Evolutionary conservation across 2,797 vertebrate species (phyloP), one percentile per base, ranked within the genome.

Genomic region (Acridotheres tristis): DNA sequence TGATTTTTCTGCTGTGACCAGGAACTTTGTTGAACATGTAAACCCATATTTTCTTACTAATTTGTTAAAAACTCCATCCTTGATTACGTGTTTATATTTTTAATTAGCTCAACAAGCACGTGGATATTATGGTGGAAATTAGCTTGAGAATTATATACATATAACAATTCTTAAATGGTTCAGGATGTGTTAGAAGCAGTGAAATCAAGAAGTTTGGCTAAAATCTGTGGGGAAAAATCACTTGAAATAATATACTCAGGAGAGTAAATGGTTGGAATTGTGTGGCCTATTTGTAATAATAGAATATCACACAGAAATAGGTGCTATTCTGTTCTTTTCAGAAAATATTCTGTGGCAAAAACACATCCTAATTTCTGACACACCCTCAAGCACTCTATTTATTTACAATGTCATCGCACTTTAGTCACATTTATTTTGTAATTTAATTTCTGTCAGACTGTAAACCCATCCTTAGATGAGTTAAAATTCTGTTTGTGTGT

Each of bases 21-120:
- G 34, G 55, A 71, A 23, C 16, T 75, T 47, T n/a, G 15, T 76
- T 72, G 34, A 57, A 74, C 29, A 9, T 16, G 13, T 18, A 57
- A 87, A 63, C 14, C 1, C 3, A 0, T 58, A 4, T 32, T 59
- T 83, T 69, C 77, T 17, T 12, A 47, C 48, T 38, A 55, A 18
- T 85, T 87, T 43, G 18, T 5, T 25, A 83, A 93, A 62, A 58
- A 38, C 27, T 36, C 42, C 12, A 0, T 36, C 81, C 40, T 63
- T 80, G n/a, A 74, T 94, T 26, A 36, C 7, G 9, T 93, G 85
- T 86, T 92, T 76, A 32, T 76, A 29, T 89, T 90, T 93, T 82
- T 69, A 16, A 66, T 87, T 53, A 62, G 21, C 43, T 87, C 63
- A 59, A 4, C 27, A 57, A 76, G 14, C 50, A 43, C 0, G 0